Evolutionary conservation across 2,888 invertebrate species (phyloP), one percentile per base, ranked within the genome.

Genomic region (Trachelus tabidus): DNA sequence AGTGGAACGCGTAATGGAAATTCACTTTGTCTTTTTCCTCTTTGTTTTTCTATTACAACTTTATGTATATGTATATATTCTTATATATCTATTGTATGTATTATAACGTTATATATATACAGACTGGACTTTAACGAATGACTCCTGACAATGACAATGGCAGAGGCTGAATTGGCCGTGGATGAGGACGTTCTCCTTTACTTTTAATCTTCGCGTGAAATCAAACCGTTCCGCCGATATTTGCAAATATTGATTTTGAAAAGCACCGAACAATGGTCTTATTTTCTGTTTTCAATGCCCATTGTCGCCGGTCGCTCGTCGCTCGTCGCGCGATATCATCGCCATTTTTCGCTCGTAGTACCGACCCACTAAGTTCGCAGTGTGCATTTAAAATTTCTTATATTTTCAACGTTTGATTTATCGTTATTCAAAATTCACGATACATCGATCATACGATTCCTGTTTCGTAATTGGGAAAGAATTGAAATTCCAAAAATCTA

Each of bases 201-300:
- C 89, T 89, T 89, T 88, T 86, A 89, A 89, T 89, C 88, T 86
- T 83, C 85, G 86, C 85, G 85, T 86, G 84, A 88, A 89, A 88
- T 88, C 87, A 86, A 81, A 77, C 71, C 76, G 73, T 37, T 80
- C 83, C 80, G 82, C 82, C 80, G 84, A 86, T 90, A 90, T 90
- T 91, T 90, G 89, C 89, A 89, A 91, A 91, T 90, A 91, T 91
- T 90, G 90, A 91, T 90, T 91, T 89, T 91, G 90, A 90, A 91
- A 91, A 91, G 89, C 89, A 84, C 85, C 87, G 89, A 89, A 91
- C 91, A 91, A 91, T 91, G 87, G 88, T 88, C 89, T 90, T 90
- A 89, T 91, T 91, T 91, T 90, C 90, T 88, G 89, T 89, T 90
- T 89, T 90, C 88, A 90, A 91, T 90, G 87, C 83, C 89, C 85